Base-by-base conservation (phyloP, 2,888 invertebrate species). In the Diabrotica balteata region DNA sequence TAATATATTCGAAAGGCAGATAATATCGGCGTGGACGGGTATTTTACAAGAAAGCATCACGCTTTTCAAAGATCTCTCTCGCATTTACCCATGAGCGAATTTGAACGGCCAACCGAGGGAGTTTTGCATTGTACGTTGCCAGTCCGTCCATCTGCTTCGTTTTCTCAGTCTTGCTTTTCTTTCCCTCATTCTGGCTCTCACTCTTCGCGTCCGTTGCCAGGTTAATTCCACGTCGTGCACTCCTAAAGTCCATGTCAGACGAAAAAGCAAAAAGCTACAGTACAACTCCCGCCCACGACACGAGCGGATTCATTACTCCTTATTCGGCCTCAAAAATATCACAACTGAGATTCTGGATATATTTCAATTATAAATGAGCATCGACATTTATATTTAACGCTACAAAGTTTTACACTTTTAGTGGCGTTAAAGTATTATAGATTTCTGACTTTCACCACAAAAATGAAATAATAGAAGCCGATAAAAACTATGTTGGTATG, bases 61-160 rank as follows among this genome's bases (percentile, higher is more conserved):
- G 75, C 76, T 78, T 78, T 78, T 77, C 73, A 77, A 75, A 77
- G 77, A 78, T 77, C 76, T 79, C 76, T 76, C 76, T 76, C 76
- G 77, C 73, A 74, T 79, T 79, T 73, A 77, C 77, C 73, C 78
- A 77, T 79, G 79, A 79, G 77, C 75, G 79, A 75, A 70, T 73
- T 67, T 75, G 77, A 76, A 78, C 76, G 78, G 75, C 73, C 72
- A 75, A 73, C 76, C 71, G 75, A 76, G 77, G 75, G 75, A 75
- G 78, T 74, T 78, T 57, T 73, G 75, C 74, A 77, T 77, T 78
- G 78, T 77, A 75, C 74, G 73, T 73, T 70, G 72, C 71, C 73
- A 72, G 77, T 76, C 73, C 59, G 79, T 78, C 79, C 78, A 79
- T 78, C 78, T 79, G 78, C 79, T 75, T 64, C 64, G 64, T 64